Percentiles rank a stretch among this genome's conserved stretches.
Evolutionary conservation across 2,797 vertebrate species (phyloP).

Genomic region (Peromyscus nudipes): DNA sequence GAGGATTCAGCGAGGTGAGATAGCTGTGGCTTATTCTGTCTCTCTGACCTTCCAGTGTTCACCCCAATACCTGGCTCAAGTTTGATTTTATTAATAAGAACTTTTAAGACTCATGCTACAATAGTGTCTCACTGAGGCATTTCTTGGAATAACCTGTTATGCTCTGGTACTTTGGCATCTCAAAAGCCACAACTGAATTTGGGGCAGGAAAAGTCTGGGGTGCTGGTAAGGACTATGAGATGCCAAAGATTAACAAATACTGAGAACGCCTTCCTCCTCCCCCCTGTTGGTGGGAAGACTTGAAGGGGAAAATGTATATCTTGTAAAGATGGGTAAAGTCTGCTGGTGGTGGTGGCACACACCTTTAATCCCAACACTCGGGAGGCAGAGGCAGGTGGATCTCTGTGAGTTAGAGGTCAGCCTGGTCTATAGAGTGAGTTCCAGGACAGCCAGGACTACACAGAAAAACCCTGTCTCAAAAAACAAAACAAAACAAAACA

Average conservation of each 20-base stretch:
- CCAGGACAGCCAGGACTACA: neutral
- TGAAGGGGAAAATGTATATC: neutral
- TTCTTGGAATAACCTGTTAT: neutral
- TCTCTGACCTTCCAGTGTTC: no score
- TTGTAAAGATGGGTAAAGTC: neutral
- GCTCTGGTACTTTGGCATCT: neutral
- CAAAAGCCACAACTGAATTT: slow-evolving; percentile 20
- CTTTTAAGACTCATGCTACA: no score
- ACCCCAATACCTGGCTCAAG: no score
- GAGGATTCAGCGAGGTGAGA: no score
- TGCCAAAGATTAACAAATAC: neutral
- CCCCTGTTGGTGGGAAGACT: neutral
- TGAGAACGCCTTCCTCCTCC: neutral
- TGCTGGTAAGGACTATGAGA: neutral
- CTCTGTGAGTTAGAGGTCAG: neutral
- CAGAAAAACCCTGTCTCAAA: neutral
- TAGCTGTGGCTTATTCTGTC: no score
- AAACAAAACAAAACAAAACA: neutral
- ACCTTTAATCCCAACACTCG: neutral
- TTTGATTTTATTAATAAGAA: no score
- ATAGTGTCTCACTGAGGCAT: neutral
- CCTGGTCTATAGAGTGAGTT: neutral
- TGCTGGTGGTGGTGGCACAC: neutral
- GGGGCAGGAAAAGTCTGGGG: neutral
- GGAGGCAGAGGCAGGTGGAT: neutral